Evolutionary conservation across 2,113 vertebrate genomes (phyloP).

Genomic region (Odobenus rosmarus): DNA sequence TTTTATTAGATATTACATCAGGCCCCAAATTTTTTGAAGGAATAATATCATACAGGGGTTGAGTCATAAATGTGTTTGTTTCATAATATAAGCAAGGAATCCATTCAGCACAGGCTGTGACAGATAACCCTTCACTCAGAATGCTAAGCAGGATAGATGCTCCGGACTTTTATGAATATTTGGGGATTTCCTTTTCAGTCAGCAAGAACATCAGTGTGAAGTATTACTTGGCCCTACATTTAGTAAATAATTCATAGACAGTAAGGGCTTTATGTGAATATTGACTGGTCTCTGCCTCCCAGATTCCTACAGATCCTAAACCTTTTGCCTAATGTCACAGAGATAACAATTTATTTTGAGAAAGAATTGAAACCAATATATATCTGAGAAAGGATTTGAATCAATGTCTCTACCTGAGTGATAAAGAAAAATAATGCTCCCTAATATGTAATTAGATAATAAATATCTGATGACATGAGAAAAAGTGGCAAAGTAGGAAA

Average conservation of each 20-base stretch:
- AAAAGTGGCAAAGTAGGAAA: not conserved
- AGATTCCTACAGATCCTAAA: not conserved
- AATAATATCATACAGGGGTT: not conserved
- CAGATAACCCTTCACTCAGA: not conserved
- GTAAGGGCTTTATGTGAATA: not conserved
- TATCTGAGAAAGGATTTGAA: not conserved
- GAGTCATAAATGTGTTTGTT: not conserved
- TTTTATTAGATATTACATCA: not conserved
- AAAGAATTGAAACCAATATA: not conserved
- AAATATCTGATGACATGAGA: conserved; percentile 36
- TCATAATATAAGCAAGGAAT: not conserved
- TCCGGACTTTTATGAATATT: not conserved
- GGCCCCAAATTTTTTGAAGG: not conserved
- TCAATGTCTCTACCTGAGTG: not conserved
- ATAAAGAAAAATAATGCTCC: conserved; percentile 4
- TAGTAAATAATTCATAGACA: not conserved
- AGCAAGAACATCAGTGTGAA: not conserved
- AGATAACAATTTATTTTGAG: not conserved
- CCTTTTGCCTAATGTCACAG: not conserved
- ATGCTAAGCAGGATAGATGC: not conserved
- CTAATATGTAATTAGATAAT: not conserved
- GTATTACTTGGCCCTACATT: not conserved
- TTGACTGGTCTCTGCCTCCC: not conserved
- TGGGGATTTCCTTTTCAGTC: not conserved
- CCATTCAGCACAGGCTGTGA: not conserved